Conservation (phyloP, 2,113 vertebrate species). For the Craseonycteris thonglongyai region DNA sequence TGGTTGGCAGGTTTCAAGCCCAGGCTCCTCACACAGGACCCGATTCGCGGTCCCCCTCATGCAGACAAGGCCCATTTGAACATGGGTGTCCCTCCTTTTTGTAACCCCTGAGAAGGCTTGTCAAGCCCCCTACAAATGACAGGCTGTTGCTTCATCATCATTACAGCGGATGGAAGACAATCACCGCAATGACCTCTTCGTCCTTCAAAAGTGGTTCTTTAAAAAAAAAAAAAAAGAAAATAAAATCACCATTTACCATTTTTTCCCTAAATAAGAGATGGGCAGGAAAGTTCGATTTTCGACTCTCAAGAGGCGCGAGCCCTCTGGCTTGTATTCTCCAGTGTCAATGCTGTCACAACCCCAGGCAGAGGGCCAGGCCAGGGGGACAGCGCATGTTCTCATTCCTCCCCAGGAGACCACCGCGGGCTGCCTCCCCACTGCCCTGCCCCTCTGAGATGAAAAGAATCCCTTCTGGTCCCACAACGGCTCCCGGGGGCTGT, state of each 20-base stretch:
- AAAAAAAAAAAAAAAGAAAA: too few relatives aligned
- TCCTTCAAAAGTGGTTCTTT: too few relatives aligned
- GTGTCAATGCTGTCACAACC: too few relatives aligned
- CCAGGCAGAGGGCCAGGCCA: background rate
- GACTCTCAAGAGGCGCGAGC: background rate
- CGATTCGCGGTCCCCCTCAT: background rate
- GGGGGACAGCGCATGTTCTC: background rate
- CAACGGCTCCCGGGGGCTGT: background rate
- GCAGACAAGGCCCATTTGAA: background rate
- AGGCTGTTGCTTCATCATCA: background rate
- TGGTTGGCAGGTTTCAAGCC: background rate
- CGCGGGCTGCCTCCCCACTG: background rate
- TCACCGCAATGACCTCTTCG: background rate
- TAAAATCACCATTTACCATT: background rate
- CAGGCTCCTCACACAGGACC: background rate
- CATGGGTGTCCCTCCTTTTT: background rate
- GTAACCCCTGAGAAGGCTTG: background rate
- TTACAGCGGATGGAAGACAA: background rate
- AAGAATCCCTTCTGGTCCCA: conserved; percentile 22
- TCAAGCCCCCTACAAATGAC: conserved; percentile 1
- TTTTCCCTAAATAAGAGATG: background rate
- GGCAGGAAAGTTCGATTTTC: background rate
- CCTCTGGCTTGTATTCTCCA: background rate
- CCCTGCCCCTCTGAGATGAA: background rate
- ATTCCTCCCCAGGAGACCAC: background rate